Evolutionary conservation across 2,888 invertebrate genomes (phyloP).

Genomic region (Geophilus truncorum): DNA sequence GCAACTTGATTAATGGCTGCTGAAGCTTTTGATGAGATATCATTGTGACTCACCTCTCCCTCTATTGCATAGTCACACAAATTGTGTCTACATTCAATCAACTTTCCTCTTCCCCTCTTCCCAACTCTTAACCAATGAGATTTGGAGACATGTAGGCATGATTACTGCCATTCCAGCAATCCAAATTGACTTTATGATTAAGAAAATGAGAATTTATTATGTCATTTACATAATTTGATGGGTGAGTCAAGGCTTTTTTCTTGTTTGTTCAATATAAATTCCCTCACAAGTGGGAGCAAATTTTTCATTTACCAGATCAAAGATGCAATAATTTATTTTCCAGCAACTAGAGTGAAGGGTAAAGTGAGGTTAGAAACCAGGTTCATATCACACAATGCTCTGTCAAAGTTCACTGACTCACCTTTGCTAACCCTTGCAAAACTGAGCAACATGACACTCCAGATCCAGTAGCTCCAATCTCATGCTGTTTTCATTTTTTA

Average conservation of each 20-base stretch:
- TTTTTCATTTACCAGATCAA: not conserved
- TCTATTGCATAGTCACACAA: conserved; percentile 1
- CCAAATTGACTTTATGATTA: not conserved
- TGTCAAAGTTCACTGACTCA: conserved; percentile 16
- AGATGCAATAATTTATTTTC: not conserved
- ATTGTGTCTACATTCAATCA: conserved; percentile 1
- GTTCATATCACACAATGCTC: conserved; percentile 15
- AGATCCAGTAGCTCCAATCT: not conserved
- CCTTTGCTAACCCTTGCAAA: not conserved
- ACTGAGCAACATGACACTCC: not conserved
- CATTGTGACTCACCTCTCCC: not conserved
- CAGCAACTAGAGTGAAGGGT: not conserved
- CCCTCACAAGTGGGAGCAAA: not conserved
- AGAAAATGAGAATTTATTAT: not conserved
- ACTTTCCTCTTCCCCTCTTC: not conserved
- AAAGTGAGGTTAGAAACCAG: not conserved
- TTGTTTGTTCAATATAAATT: not conserved
- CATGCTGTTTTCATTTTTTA: not conserved
- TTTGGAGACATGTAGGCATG: not conserved
- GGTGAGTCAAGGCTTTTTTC: not conserved
- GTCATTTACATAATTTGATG: not conserved
- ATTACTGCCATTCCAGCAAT: not conserved
- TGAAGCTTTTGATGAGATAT: conserved; percentile 16
- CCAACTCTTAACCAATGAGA: not conserved
- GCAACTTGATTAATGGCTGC: not conserved